Percentiles rank a stretch among this genome's conserved stretches.
These are phyloP conservation scores for Todiramphus saurophagus DNA, from an alignment of 2,113 vertebrate genomes.

Conservation along the genomic window DNA sequence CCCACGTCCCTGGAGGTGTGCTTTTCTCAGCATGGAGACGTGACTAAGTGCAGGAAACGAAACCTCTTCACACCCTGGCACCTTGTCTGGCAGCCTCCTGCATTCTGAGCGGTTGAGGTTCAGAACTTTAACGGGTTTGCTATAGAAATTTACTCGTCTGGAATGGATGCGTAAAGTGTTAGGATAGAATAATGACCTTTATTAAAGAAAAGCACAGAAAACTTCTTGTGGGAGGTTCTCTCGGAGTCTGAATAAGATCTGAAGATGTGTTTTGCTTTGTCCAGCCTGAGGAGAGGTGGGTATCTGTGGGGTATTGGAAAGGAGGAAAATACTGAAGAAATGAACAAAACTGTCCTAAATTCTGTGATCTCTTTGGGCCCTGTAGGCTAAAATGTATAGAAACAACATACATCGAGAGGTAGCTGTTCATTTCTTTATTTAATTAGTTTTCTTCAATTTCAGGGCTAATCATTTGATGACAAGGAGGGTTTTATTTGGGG, in stretches of 20 bases:
- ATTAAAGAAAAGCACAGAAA: not conserved
- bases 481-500: not conserved
- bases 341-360: not conserved
- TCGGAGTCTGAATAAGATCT: not conserved
- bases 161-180: not conserved
- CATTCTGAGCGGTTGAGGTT: not conserved
- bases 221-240: not conserved
- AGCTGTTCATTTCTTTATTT: not conserved
- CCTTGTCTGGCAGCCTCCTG: not conserved
- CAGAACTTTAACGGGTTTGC: not conserved
- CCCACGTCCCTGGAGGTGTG: not conserved
- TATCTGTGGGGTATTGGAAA: not conserved
- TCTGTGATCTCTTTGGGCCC: not conserved
- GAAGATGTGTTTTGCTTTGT: not conserved
- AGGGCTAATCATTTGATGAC: not conserved
- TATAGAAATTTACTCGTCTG: not conserved
- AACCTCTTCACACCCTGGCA: not conserved
- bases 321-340: not conserved
- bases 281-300: not conserved
- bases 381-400: not conserved
- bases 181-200: not conserved
- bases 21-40: not conserved
- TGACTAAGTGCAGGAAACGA: too few relatives aligned
- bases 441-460: not conserved
- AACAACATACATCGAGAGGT: not conserved